Conservation (phyloP, 2,888 invertebrate species). For the Flexamia atlantica region DNA sequence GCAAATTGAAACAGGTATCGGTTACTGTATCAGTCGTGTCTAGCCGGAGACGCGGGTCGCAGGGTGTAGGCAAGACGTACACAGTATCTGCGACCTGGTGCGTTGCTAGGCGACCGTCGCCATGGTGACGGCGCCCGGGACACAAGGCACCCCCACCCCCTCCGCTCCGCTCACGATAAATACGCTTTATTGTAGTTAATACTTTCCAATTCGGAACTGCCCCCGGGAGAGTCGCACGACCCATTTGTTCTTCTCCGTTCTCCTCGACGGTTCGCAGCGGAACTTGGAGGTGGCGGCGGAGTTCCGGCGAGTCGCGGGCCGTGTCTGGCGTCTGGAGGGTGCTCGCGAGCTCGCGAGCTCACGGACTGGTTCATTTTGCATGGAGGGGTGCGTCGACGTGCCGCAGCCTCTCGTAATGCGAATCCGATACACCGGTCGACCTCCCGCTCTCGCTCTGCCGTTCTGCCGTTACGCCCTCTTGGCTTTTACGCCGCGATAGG, state of each 20-base stretch:
- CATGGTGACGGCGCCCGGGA: conserved; percentile 22
- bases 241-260: neutral
- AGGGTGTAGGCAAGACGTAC: neutral
- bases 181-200: conserved; percentile 12
- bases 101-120: conserved; percentile 45
- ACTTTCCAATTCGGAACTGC: conserved; percentile 25
- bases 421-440: conserved; percentile 8
- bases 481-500: neutral
- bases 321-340: neutral
- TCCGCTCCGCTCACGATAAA: neutral
- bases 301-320: too few relatives aligned
- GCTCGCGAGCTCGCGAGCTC: neutral
- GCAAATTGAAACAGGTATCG: too few relatives aligned
- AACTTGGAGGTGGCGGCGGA: neutral
- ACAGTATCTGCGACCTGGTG: conserved; percentile 28
- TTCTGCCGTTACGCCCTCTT: neutral
- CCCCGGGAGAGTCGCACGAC: neutral
- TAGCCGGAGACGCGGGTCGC: neutral
- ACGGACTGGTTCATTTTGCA: conserved; percentile 11
- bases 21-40: neutral
- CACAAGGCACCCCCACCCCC: neutral
- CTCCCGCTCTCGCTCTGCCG: neutral
- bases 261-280: neutral
- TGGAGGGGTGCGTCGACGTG: neutral
- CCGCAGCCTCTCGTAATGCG: neutral